These are phyloP conservation scores for Sitta carolinensis DNA, from an alignment of 2,797 vertebrate species.

Conservation along the genomic window DNA sequence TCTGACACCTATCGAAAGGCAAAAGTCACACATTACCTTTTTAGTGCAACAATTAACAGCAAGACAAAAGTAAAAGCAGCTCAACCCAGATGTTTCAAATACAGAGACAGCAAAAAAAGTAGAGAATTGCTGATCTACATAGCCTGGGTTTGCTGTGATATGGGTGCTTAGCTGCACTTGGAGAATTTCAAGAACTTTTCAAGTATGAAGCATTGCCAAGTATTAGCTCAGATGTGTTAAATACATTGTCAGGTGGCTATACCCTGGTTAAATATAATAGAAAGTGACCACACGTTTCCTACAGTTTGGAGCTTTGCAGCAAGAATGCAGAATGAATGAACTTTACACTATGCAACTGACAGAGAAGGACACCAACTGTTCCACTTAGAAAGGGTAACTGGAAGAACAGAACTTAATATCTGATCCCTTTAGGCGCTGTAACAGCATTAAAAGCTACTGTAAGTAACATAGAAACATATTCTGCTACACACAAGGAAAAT, in stretches of 20 bases:
- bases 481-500: not conserved
- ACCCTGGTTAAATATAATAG: not conserved
- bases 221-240: not conserved
- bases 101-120: not conserved
- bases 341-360: not conserved
- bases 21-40: not conserved
- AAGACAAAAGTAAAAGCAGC: not conserved
- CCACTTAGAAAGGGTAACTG: not conserved
- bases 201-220: not conserved
- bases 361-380: not conserved
- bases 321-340: not conserved
- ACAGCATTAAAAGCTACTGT: not conserved
- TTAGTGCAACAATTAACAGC: not conserved
- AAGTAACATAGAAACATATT: not conserved
- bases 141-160: not conserved
- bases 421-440: not conserved
- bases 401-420: not conserved
- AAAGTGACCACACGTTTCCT: not conserved
- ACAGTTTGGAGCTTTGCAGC: not conserved
- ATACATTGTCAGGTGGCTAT: not conserved
- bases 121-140: not conserved
- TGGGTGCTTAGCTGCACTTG: not conserved
- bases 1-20: not conserved
- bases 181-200: constrained; percentile 5
- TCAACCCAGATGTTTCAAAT: not conserved